Evolutionary conservation across 2,888 invertebrate genomes (phyloP), one percentile per base, ranked within the genome.

Genomic region (Drosophila falleni): DNA sequence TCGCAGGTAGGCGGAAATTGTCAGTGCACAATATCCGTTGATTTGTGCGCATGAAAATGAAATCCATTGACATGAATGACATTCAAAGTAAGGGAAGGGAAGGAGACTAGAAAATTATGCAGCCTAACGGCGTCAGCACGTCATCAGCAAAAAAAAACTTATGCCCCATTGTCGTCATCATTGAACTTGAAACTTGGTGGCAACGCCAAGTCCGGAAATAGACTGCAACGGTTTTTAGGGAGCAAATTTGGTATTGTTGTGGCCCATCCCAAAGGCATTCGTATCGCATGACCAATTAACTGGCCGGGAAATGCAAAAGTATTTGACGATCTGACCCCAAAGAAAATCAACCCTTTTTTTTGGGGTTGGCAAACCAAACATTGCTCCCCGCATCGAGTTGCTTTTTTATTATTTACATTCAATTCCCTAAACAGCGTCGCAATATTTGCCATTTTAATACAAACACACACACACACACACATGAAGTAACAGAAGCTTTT

Each of bases 1-100:
- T 75, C 56, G 50, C 63, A 15, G 65, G 65, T 53, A 33, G 74
- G 68, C 80, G 87, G 88, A 88, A 90, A 90, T 90, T 90, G 87
- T 90, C 87, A 74, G 70, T 81, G 85, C 74, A 79, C 89, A 90
- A 88, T 88, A 88, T 88, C 90, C 88, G 88, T 74, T 80, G 85
- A 79, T 82, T 89, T 87, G 81, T 75, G 89, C 74, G 82, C 80
- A 73, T 78, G 87, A 71, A 81, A 85, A 85, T 80, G 71, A 76
- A 83, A 86, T 69, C 71, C 75, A 86, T 82, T 80, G 86, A 86
- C 86, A 77, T 70, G 62, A 74, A 68, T 73, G 80, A 59, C 78
- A 71, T 41, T 51, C 42, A 41, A 41, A 49, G 29, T 26, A 31
- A 23, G 42, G 9, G 42, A 8, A 26, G 23, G n/a, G 11, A 11